Conservation (phyloP, 2,797 vertebrate genomes). For the Pristis pectinata region DNA sequence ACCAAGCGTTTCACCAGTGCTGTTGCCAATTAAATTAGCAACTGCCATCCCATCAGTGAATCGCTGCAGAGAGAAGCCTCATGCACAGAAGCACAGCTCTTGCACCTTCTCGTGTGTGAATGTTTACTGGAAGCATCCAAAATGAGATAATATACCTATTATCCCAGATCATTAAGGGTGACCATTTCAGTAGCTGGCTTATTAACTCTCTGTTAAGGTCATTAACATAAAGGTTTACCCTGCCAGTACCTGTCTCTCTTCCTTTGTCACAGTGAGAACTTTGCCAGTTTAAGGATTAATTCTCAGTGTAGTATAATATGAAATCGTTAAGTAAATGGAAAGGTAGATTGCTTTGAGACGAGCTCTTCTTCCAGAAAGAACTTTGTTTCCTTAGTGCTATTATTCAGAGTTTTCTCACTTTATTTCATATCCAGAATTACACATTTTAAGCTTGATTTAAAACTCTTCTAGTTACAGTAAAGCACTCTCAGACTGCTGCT, state of each 20-base stretch:
- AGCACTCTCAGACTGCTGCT: background rate
- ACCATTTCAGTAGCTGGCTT: background rate
- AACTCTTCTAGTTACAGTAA: background rate
- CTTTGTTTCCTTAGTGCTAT: too few species aligned
- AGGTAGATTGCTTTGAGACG: background rate
- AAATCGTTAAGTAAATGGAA: background rate
- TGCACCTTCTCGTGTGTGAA: background rate
- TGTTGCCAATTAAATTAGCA: background rate
- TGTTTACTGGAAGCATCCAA: background rate
- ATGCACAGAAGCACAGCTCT: background rate
- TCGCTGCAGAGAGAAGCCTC: background rate
- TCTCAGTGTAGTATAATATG: background rate
- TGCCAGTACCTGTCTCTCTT: background rate
- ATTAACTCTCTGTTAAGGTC: background rate
- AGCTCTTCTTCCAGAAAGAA: background rate
- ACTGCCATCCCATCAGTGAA: background rate
- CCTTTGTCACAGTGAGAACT: background rate
- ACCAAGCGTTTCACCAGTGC: background rate
- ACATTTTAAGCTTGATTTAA: constrained; percentile 1
- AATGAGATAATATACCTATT: background rate
- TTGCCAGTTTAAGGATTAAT: background rate
- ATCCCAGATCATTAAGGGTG: background rate
- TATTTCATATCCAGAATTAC: too few species aligned
- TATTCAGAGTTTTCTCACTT: background rate
- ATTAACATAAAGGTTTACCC: background rate